Conservation (phyloP, 2,113 vertebrate genomes). For the Malaclemys terrapin region DNA sequence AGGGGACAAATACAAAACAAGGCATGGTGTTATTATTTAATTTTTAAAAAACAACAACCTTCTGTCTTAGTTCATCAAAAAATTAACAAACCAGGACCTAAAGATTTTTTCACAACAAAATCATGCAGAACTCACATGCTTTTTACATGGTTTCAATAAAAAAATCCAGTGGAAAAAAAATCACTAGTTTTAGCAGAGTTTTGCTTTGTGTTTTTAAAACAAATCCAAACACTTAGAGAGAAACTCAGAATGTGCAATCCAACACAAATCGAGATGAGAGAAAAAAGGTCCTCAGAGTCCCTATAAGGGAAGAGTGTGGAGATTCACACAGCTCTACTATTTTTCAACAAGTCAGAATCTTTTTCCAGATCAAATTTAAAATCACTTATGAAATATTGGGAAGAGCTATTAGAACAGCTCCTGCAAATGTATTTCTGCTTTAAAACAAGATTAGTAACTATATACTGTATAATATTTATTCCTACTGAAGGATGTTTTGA, state of each 20-base stretch:
- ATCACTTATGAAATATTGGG: not conserved
- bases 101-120: not conserved
- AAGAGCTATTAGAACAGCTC: not conserved
- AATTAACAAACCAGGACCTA: not conserved
- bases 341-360: not conserved
- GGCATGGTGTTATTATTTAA: not conserved
- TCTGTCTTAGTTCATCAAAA: not conserved
- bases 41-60: not conserved
- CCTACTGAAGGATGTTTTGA: not conserved
- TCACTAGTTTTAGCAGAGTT: not conserved
- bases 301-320: accelerated
- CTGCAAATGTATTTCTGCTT: not conserved
- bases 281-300: not conserved
- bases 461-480: not conserved
- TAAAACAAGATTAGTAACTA: not conserved
- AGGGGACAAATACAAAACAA: not conserved
- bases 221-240: not conserved
- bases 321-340: accelerated
- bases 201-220: not conserved
- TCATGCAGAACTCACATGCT: accelerated
- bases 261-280: not conserved
- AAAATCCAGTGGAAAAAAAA: not conserved
- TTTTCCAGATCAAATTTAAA: not conserved
- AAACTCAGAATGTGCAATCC: not conserved
- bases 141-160: not conserved